Percentiles rank a stretch among this genome's conserved stretches.
Conservation (phyloP, 2,888 invertebrate genomes). For the Cotesia congregata region DNA sequence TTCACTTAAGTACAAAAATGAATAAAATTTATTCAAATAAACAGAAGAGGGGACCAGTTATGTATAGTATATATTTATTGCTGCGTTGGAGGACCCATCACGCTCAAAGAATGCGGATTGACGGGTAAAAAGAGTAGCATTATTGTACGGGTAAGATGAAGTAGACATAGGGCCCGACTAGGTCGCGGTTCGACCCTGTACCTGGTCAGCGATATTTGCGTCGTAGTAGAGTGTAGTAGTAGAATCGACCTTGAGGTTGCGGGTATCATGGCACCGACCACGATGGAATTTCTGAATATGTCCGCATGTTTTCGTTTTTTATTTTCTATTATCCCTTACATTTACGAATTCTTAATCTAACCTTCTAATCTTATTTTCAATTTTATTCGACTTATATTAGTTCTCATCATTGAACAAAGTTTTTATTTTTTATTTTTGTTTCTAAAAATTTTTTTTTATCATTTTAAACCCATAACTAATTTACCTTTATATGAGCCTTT, state of each 20-base stretch:
- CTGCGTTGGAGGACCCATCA: slow-evolving; percentile 46
- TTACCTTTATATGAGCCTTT: neutral
- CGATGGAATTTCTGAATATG: slow-evolving; percentile 68
- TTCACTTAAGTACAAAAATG: neutral
- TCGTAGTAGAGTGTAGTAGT: slow-evolving; percentile 57
- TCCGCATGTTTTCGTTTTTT: slow-evolving; percentile 50
- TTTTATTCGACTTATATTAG: slow-evolving; percentile 22
- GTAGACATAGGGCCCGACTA: slow-evolving; percentile 64
- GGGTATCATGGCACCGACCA: slow-evolving; percentile 64
- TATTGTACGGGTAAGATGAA: slow-evolving; percentile 40
- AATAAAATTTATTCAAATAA: neutral
- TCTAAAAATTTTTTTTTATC: neutral
- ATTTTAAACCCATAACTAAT: neutral
- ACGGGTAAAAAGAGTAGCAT: slow-evolving; percentile 31
- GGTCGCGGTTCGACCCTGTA: slow-evolving; percentile 68
- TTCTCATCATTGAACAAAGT: slow-evolving; percentile 20
- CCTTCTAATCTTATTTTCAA: slow-evolving; percentile 34
- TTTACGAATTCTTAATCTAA: slow-evolving; percentile 38
- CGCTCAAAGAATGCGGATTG: slow-evolving; percentile 35
- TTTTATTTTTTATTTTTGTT: neutral
- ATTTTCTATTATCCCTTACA: slow-evolving; percentile 38
- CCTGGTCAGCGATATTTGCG: slow-evolving; percentile 61
- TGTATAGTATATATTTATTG: slow-evolving; percentile 47
- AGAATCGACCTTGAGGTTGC: slow-evolving; percentile 70
- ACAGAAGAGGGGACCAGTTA: slow-evolving; percentile 38